Evolutionary conservation across 92 coral and sea anemone species (phyloP), one percentile per base, ranked within the genome.

Genomic region (Nematostella vectensis): DNA sequence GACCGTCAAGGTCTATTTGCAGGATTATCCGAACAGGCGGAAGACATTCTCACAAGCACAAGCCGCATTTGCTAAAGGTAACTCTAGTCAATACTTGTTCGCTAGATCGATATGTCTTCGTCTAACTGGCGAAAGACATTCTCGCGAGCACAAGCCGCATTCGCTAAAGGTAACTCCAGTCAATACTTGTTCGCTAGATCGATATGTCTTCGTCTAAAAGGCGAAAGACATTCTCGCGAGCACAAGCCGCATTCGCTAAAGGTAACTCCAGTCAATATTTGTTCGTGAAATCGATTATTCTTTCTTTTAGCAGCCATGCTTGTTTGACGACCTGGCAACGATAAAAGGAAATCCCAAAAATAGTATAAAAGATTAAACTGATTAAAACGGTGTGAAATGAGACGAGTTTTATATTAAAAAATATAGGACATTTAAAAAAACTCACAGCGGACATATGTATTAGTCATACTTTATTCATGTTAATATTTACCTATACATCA

Each of bases 1-100:
- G 30, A 78, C 79, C 1, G 87, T 91, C 29, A 60, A 76, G 36
- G 39, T 91, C 13, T 78, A 61, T 39, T 63, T 91, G 20, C 98
- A 91, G 62, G 98, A 91, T 65, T 86, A 54, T 60, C 98, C 98
- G 3, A 71, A 81, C 61, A 70, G 93, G 54, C 60, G 42, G 53
- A 91, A 81, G 58, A 91, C 96, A 3, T 91, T 91, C 60, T 82
- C 98, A 8, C 78, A 69, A 51, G 79, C 74, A 1, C 72, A 71
- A 36, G 96, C 84, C 49, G 86, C 48, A 3, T 80, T 86, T 40
- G 50, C 47, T 12, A 28, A 63, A 72, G 83, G 96, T 88, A 43
- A 66, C 23, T 4, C 13, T 20, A 15, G 48, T 29, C 12, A 45
- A 45, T 8, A 8, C 42, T 50, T 17, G 9, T 59, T 1, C 45